These are phyloP conservation scores for Fulmarus glacialis DNA, from an alignment of 2,113 vertebrate species.

Conservation along the genomic window DNA sequence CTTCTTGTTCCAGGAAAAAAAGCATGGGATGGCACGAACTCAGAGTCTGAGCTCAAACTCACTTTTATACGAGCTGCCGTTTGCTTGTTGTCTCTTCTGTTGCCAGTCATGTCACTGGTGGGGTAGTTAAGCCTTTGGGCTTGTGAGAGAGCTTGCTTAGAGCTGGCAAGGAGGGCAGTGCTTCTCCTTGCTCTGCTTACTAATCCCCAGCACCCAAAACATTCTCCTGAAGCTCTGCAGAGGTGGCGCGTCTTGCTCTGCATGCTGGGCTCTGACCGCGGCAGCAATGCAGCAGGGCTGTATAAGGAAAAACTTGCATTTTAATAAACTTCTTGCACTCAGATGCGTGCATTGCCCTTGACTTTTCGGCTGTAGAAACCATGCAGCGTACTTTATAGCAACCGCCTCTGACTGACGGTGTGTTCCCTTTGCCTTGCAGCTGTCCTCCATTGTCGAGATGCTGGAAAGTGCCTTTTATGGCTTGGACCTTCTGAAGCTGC, in stretches of 20 bases:
- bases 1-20: constrained; percentile 5
- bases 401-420: not conserved
- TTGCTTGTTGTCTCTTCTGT: not conserved
- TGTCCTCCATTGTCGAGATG: constrained; percentile 89
- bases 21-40: not conserved
- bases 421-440: constrained; percentile 71
- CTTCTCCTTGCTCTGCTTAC: not conserved
- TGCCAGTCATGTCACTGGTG: not conserved
- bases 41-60: not conserved
- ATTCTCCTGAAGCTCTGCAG: not conserved
- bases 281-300: not conserved
- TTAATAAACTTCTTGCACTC: not conserved
- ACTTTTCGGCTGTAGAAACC: rapidly evolving
- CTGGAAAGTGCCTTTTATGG: constrained; percentile 93
- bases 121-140: not conserved
- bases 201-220: not conserved
- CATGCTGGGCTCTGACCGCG: rapidly evolving
- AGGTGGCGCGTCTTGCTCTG: not conserved
- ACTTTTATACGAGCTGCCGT: not conserved
- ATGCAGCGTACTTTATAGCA: rapidly evolving
- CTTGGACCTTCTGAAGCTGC: constrained; percentile 92
- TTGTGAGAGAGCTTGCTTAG: not conserved
- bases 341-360: rapidly evolving
- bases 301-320: not conserved
- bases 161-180: not conserved